Evolutionary conservation across 2,113 vertebrate species (phyloP).

Genomic region (Fregata magnificens): DNA sequence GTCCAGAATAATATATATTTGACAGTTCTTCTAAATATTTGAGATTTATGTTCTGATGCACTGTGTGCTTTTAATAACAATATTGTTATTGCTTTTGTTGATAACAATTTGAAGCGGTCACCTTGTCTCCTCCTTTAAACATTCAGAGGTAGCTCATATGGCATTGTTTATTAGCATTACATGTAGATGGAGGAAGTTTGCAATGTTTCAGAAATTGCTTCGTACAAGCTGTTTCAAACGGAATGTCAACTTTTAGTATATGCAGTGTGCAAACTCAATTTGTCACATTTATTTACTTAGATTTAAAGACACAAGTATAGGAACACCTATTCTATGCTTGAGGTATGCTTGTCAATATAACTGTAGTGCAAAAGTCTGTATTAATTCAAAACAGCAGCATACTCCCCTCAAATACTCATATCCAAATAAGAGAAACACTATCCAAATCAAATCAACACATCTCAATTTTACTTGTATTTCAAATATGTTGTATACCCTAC

Average conservation of each 20-base stretch:
- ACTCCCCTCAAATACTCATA: background rate
- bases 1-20: background rate
- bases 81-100: background rate
- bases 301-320: background rate
- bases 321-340: background rate
- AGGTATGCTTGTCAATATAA: background rate
- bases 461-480: background rate
- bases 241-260: background rate
- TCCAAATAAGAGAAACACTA: background rate
- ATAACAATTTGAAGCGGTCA: background rate
- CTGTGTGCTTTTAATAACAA: background rate
- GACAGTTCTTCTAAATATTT: slow-evolving; percentile 25
- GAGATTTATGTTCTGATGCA: background rate
- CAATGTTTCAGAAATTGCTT: slow-evolving; percentile 1
- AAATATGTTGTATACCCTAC: background rate
- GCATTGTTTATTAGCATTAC: background rate
- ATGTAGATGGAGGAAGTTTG: background rate
- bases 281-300: background rate
- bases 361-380: background rate
- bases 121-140: background rate
- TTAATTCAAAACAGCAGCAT: background rate
- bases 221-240: background rate
- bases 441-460: background rate
- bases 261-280: background rate
- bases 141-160: background rate